Evolutionary conservation across 2,888 invertebrate genomes (phyloP).

Genomic region (Tetranychus piercei): DNA sequence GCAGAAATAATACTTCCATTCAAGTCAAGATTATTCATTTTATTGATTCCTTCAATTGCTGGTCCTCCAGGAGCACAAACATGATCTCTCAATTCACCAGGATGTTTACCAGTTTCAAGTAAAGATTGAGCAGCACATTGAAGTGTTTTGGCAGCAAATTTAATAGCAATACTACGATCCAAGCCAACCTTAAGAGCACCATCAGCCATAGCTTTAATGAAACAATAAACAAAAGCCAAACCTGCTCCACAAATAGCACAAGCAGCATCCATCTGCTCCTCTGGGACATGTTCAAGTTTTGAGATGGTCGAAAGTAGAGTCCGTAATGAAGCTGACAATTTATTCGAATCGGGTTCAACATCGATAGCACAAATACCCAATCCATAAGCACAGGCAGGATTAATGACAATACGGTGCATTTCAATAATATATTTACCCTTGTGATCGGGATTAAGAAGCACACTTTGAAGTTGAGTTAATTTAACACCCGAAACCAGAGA

Average conservation of each 20-base stretch:
- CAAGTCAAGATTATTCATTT: conserved; percentile 29
- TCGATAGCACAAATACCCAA: conserved; percentile 21
- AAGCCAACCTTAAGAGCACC: conserved; percentile 34
- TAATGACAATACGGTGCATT: conserved; percentile 20
- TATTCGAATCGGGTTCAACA: conserved; percentile 20
- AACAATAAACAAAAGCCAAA: conserved; percentile 33
- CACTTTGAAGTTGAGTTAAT: conserved; percentile 12
- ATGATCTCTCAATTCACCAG: conserved; percentile 30
- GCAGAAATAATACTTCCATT: conserved; percentile 25
- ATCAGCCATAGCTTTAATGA: conserved; percentile 33
- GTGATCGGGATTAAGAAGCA: conserved; percentile 22
- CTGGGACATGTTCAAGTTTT: conserved; percentile 32
- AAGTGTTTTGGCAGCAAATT: conserved; percentile 31
- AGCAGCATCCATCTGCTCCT: conserved; percentile 33
- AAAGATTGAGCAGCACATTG: conserved; percentile 30
- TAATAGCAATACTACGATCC: conserved; percentile 30
- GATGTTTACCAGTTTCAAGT: conserved; percentile 29
- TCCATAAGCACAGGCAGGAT: conserved; percentile 17
- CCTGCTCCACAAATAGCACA: conserved; percentile 35
- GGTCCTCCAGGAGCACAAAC: conserved; percentile 32
- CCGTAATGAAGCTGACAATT: conserved; percentile 18
- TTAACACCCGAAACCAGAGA: conserved; percentile 18
- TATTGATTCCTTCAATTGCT: conserved; percentile 32
- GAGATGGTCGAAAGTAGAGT: conserved; percentile 25
- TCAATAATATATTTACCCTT: conserved; percentile 20